Base-by-base conservation (phyloP, 2,888 invertebrate species). In the Melieria crassipennis region DNA sequence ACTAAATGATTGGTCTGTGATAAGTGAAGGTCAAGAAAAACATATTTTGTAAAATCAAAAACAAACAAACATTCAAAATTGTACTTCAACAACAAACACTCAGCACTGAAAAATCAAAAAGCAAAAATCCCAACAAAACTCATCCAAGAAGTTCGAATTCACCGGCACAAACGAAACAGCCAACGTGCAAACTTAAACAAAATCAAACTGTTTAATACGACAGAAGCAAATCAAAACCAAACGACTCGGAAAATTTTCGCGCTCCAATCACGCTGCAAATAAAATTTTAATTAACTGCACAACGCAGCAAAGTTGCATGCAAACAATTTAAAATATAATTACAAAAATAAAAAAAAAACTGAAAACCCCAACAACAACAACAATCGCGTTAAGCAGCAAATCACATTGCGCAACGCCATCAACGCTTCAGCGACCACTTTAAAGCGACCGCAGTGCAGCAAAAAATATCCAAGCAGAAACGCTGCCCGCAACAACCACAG, bases 1-100 rank as follows among this genome's bases (percentile, higher is more conserved):
- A 76, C 73, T 73, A 77, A 77, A 69, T 71, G 67, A 73, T 75
- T 83, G 81, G 85, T 83, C 86, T 85, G 85, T 85, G 85, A 85
- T 85, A 85, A 81, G 81, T 82, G 84, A 82, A 81, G 79, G 81
- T 82, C 80, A 81, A 81, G 78, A 77, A 42, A 58, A 42, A 58
- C 63, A 73, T 68, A 30, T 65, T 60, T 68, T 69, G 76, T 67
- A 72, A 71, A 71, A 61, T 43, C 16, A 50, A 65, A 73, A 72
- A 73, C 65, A 70, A 71, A 56, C 58, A 71, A 56, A 6, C n/a
- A 30, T n/a, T 52, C 13, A 58, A 30, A 69, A 70, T 62, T 68
- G 56, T 60, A 73, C 30, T 68, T 74, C 62, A 64, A 66, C 67
- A 74, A 66, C 46, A 69, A 42, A 11, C 52, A 6, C 48, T 62